Conservation (phyloP, 2,113 vertebrate species). For the Prunella fulvescens region DNA sequence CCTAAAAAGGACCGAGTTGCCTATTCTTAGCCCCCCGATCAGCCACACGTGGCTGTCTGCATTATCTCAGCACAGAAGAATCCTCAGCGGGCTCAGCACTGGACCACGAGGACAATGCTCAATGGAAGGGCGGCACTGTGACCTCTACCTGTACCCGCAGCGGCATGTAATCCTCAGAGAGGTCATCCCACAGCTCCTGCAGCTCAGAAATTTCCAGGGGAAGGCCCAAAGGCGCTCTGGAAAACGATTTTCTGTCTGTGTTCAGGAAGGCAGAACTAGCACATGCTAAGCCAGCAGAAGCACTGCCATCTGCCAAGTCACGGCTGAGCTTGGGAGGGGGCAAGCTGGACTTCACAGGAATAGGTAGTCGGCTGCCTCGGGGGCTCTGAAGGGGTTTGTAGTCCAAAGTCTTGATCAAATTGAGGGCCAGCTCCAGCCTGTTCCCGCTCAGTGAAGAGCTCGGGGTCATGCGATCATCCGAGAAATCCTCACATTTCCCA, state of each 20-base stretch:
- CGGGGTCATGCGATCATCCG: slow-evolving; percentile 69
- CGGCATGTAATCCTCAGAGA: slow-evolving; percentile 83
- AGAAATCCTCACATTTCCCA: slow-evolving; percentile 73
- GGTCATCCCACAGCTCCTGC: slow-evolving; percentile 87
- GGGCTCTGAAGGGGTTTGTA: slow-evolving; percentile 83
- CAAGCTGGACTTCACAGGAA: slow-evolving; percentile 75
- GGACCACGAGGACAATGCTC: neutral
- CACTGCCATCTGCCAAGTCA: slow-evolving; percentile 44
- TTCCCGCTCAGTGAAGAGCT: neutral
- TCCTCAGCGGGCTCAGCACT: neutral
- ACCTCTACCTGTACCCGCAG: slow-evolving; percentile 83
- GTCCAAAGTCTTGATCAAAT: slow-evolving; percentile 77
- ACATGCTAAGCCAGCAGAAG: neutral
- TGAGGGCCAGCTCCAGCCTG: slow-evolving; percentile 79
- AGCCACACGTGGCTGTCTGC: neutral
- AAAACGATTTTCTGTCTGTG: slow-evolving; percentile 61
- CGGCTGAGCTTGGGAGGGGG: slow-evolving; percentile 50
- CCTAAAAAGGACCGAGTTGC: slow-evolving; percentile 8
- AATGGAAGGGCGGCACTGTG: neutral
- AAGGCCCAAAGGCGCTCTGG: slow-evolving; percentile 68
- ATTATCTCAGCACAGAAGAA: slow-evolving; percentile 46
- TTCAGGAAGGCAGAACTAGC: slow-evolving; percentile 43
- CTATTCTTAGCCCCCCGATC: slow-evolving; percentile 39
- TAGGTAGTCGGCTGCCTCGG: slow-evolving; percentile 84
- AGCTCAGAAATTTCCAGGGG: slow-evolving; percentile 80